Percentiles rank a stretch among this genome's conserved stretches.
Conservation (phyloP, 2,888 invertebrate genomes). For the Pheosia tremula region DNA sequence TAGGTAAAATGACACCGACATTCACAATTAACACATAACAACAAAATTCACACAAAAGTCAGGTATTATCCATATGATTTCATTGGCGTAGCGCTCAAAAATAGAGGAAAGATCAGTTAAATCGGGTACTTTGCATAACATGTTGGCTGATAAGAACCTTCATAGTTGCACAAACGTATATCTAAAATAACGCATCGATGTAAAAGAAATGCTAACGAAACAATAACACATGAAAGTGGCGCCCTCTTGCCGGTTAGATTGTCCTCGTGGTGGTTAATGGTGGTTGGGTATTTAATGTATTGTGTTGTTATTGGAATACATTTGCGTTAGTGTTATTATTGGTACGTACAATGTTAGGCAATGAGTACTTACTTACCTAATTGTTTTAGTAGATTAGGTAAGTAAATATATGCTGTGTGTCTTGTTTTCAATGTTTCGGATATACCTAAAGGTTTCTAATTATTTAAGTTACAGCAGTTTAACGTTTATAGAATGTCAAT, state of each 20-base stretch:
- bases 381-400: too few relatives aligned
- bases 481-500: too few relatives aligned
- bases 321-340: too few relatives aligned
- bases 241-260: constrained; percentile 28
- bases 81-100: not conserved
- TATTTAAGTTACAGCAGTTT: too few relatives aligned
- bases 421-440: too few relatives aligned
- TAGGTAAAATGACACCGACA: too few relatives aligned
- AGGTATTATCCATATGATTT: not conserved
- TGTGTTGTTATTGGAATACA: not conserved
- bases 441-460: too few relatives aligned
- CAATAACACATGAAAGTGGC: constrained; percentile 24
- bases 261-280: constrained; percentile 20
- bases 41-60: too few relatives aligned
- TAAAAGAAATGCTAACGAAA: not conserved
- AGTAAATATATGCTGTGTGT: too few relatives aligned
- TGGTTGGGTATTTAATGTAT: not conserved
- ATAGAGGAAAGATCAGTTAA: not conserved
- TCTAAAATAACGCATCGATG: not conserved
- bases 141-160: not conserved
- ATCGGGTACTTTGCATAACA: not conserved
- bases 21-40: too few relatives aligned
- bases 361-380: too few relatives aligned
- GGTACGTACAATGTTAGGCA: too few relatives aligned
- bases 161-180: not conserved